Evolutionary conservation across 2,797 vertebrate genomes (phyloP).

Genomic region (Oreochromis mossambicus): DNA sequence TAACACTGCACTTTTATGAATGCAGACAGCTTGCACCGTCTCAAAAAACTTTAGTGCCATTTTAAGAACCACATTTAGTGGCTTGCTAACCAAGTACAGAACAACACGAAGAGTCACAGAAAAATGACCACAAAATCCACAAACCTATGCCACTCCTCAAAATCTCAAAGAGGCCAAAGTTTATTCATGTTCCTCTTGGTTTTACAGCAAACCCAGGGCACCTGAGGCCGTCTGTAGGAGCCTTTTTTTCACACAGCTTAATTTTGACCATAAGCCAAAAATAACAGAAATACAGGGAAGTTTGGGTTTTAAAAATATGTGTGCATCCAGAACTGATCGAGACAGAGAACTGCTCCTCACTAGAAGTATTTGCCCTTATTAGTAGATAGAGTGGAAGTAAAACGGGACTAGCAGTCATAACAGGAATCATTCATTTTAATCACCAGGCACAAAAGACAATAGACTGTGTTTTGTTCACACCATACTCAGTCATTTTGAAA

Average conservation of each 20-base stretch:
- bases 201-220: background rate
- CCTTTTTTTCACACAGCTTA: background rate
- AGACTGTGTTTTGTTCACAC: constrained; percentile 46
- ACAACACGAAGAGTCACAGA: background rate
- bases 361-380: constrained; percentile 36
- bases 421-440: constrained; percentile 72
- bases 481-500: constrained; percentile 38
- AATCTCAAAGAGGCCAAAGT: background rate
- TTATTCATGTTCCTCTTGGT: background rate
- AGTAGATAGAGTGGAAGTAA: constrained; percentile 43
- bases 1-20: background rate
- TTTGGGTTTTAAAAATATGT: background rate
- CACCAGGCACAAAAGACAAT: constrained; percentile 57
- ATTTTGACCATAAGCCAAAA: background rate
- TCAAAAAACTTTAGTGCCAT: background rate
- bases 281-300: background rate
- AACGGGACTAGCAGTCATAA: constrained; percentile 52
- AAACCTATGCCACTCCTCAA: background rate
- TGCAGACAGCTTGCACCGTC: background rate
- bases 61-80: background rate
- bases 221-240: background rate
- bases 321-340: background rate
- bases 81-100: background rate
- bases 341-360: constrained; percentile 17
- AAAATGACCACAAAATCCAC: background rate